phyloP scores from a whole-genome alignment of 1,140 invertebrate genomes.

The Anastrepha ludens region DNA sequence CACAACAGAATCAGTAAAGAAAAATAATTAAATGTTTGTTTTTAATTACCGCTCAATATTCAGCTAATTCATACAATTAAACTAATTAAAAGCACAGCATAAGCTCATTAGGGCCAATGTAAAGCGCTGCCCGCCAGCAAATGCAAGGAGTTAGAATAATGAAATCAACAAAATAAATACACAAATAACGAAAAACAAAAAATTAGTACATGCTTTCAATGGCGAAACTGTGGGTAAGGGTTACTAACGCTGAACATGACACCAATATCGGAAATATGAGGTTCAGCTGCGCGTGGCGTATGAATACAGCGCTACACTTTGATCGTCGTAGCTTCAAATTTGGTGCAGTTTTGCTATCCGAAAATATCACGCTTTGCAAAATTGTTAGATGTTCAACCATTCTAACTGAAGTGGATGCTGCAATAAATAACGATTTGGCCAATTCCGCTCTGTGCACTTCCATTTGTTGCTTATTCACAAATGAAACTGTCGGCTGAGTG shows the following conservation, averaged over 20 bases:
- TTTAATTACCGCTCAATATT: neutral
- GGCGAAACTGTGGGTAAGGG: neutral
- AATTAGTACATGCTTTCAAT: neutral
- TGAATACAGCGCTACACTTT: neutral
- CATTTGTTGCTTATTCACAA: no score
- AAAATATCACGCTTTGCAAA: no score
- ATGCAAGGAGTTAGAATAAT: neutral
- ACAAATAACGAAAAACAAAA: neutral
- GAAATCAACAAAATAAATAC: slow-evolving; percentile 34
- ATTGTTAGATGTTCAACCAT: no score
- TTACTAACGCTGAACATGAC: neutral
- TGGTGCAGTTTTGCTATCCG: no score
- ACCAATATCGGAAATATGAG: neutral
- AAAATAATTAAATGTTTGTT: neutral
- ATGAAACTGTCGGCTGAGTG: no score
- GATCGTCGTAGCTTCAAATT: neutral
- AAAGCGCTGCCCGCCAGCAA: neutral
- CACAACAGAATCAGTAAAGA: neutral
- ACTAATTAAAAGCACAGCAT: slow-evolving; percentile 12
- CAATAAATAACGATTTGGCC: no score
- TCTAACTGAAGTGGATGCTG: no score
- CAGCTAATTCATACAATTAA: slow-evolving; percentile 18
- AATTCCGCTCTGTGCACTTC: no score
- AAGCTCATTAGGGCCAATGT: neutral
- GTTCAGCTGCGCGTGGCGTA: neutral